Evolutionary conservation across 2,113 vertebrate species (phyloP).

Genomic region (Tetrax tetrax): DNA sequence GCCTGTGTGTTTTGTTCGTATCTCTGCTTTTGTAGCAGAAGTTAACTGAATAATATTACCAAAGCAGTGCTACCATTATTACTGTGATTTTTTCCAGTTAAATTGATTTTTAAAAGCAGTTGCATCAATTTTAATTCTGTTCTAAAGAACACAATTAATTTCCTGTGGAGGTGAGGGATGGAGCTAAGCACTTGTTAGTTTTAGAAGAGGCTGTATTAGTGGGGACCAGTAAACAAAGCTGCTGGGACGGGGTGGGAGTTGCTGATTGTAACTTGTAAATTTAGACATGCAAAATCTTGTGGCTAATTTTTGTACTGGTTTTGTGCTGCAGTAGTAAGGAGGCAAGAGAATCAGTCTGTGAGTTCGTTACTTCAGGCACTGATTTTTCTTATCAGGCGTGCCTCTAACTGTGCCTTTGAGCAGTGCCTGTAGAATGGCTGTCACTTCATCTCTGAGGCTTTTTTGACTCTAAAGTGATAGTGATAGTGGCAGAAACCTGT

Average conservation of each 20-base stretch:
- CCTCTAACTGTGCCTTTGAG: neutral
- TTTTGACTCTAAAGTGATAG: neutral
- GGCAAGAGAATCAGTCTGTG: neutral
- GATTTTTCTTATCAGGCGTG: neutral
- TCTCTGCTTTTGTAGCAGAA: neutral
- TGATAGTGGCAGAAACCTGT: neutral
- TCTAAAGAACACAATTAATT: neutral
- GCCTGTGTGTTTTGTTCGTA: neutral
- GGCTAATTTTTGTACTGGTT: neutral
- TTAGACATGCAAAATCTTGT: neutral
- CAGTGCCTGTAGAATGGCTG: neutral
- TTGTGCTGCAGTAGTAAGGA: neutral
- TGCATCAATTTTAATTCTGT: neutral
- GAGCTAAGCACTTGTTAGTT: neutral
- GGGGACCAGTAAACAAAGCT: neutral
- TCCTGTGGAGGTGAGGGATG: neutral
- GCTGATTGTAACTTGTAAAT: neutral
- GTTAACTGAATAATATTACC: neutral
- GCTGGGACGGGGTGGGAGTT: accelerated
- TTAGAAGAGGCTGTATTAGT: neutral
- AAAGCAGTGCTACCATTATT: neutral
- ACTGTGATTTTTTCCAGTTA: neutral
- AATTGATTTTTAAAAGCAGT: neutral
- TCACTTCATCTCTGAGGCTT: neutral
- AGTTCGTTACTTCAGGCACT: neutral